A percentile compares a stretch with the other conserved stretches of the same genome.
Conservation (phyloP, 92 coral and sea anemone genomes). For the Epizoanthus rinbou region DNA sequence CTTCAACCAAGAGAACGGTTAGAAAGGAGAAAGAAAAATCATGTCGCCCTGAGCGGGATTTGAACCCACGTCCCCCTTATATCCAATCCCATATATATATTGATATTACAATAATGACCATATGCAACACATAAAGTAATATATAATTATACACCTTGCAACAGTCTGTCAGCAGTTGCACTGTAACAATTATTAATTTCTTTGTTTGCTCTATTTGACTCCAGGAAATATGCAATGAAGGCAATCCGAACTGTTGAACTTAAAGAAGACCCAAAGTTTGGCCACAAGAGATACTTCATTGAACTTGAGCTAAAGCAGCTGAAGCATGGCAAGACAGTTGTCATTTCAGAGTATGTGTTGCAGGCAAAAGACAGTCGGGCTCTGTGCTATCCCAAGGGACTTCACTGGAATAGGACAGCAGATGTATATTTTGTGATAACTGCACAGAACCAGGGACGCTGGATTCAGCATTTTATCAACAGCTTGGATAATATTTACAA, state of each 20-base stretch:
- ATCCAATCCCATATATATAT: too few relatives aligned
- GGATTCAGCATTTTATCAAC: slow-evolving; percentile 28
- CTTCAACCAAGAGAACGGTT: too few relatives aligned
- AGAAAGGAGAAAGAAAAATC: too few relatives aligned
- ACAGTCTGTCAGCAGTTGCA: too few relatives aligned
- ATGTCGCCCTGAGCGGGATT: too few relatives aligned
- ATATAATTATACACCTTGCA: too few relatives aligned
- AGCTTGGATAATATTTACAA: slow-evolving; percentile 18
- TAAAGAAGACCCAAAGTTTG: neutral
- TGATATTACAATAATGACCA: too few relatives aligned
- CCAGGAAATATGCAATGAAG: slow-evolving; percentile 12
- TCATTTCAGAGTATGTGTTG: neutral
- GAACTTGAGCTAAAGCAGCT: slow-evolving; percentile 8
- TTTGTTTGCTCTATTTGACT: neutral
- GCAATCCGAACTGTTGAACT: slow-evolving; percentile 11
- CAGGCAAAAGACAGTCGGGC: neutral
- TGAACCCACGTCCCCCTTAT: too few relatives aligned
- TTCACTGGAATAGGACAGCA: neutral
- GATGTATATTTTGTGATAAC: slow-evolving; percentile 22
- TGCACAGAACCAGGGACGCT: slow-evolving; percentile 29
- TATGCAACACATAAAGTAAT: too few relatives aligned
- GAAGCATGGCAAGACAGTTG: neutral
- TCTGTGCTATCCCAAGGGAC: slow-evolving; percentile 10
- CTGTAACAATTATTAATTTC: too few relatives aligned
- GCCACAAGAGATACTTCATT: neutral